Evolutionary conservation across 1,140 invertebrate species (phyloP).

Genomic region (Charaxes varanes): DNA sequence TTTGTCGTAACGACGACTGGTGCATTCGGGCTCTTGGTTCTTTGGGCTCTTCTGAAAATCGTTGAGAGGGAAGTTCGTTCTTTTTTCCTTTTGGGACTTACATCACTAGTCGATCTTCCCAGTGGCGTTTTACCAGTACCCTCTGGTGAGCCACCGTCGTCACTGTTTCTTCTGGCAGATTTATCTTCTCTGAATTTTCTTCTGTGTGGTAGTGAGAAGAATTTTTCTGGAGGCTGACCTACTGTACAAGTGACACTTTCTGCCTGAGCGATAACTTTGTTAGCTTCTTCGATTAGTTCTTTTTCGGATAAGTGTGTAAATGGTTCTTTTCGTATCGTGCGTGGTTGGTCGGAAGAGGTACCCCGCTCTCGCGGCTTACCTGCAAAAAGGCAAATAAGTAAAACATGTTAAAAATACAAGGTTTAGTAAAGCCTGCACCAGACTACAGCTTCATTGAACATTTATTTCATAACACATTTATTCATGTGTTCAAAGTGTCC

Average conservation of each 20-base stretch:
- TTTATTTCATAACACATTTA: no score
- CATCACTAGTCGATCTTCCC: constrained; percentile 74
- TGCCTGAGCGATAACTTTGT: constrained; percentile 79
- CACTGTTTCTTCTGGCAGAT: constrained; percentile 61
- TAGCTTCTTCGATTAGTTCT: constrained; percentile 82
- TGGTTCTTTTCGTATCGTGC: constrained; percentile 78
- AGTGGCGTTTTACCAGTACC: constrained; percentile 43
- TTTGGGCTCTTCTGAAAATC: constrained; percentile 74
- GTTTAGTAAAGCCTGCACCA: no score
- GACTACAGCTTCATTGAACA: no score
- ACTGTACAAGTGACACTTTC: constrained; percentile 77
- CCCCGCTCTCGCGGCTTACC: constrained; percentile 65
- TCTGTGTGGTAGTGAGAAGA: constrained; percentile 77
- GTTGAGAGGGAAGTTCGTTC: constrained; percentile 76
- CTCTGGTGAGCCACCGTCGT: constrained; percentile 43
- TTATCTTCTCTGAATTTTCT: constrained; percentile 59
- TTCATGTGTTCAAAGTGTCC: no score
- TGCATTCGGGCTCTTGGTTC: constrained; percentile 46
- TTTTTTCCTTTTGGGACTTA: constrained; percentile 61
- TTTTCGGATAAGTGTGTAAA: constrained; percentile 78
- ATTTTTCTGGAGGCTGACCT: constrained; percentile 75
- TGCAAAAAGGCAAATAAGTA: constrained; percentile 31
- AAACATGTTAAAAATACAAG: no score
- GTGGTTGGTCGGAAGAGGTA: constrained; percentile 51
- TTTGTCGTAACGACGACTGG: constrained; percentile 62